Evolutionary conservation across 2,113 vertebrate species (phyloP), one percentile per base, ranked within the genome.

Genomic region (Colossoma macropomum): DNA sequence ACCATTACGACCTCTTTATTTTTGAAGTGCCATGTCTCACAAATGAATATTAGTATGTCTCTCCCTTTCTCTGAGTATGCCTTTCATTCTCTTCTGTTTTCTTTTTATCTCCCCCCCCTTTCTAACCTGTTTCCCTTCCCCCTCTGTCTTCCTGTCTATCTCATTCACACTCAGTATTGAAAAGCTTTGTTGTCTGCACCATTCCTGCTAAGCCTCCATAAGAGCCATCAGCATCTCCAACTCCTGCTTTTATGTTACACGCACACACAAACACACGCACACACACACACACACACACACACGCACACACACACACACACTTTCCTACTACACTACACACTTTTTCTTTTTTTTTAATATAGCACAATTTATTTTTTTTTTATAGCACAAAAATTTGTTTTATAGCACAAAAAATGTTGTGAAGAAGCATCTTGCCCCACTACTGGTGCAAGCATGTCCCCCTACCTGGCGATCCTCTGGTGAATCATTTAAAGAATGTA

Each of bases 161-260:
- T 66, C 76, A 66, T 66, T 78, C 45, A 65, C 60, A 66, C 59
- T 63, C 75, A 9, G 7, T 25, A 30, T 16, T 25, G 45, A 48
- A 56, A 27, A 45, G 60, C 48, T 45, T 50, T 25, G 65, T 45
- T 66, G 12, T 27, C 60, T 30, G 12, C 41, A 50, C 15, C 16
- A 10, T 34, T 62, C 59, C 63, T 0, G 38, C 38, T 50, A 41
- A 48, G 62, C 76, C 62, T 66, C 62, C 62, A 63, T n/a, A 38
- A 59, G 75, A 48, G 60, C 30, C 75, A 25, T 78, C 76, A 78
- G 48, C 32, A 34, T 50, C 60, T 23, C 48, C 27, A 38, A 45
- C 59, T 48, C 34, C 32, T 48, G 38, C 65, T 59, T 59, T 59
- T 21, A 59, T 59, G 19, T 23, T 59, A n/a, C 34, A 25, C 38